Conservation (phyloP, 2,797 vertebrate species). For the Platyrinchus mystaceus region DNA sequence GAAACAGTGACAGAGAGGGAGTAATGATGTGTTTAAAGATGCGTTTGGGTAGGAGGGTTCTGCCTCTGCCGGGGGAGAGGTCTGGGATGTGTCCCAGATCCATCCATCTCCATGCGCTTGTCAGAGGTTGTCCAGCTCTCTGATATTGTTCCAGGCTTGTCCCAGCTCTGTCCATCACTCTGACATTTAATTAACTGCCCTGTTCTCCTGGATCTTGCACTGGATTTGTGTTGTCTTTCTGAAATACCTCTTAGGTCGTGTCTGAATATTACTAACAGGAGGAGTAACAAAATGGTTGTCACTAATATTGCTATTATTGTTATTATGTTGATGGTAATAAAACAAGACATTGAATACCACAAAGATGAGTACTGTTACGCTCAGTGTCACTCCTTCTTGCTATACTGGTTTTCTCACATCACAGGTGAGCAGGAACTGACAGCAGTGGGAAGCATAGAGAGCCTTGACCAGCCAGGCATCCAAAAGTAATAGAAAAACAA, state of each 20-base stretch:
- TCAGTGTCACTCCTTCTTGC: neutral
- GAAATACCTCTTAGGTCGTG: constrained; percentile 32
- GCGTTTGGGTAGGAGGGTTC: neutral
- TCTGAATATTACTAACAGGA: constrained; percentile 31
- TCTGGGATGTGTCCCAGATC: constrained; percentile 25
- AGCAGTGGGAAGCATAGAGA: neutral
- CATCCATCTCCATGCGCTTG: constrained; percentile 32
- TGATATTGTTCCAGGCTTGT: constrained; percentile 44
- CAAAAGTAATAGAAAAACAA: neutral
- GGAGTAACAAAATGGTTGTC: constrained; percentile 24
- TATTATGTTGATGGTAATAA: constrained; percentile 32
- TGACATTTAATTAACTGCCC: constrained; percentile 68
- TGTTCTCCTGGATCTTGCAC: constrained; percentile 23
- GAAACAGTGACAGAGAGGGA: neutral
- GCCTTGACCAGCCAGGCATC: neutral
- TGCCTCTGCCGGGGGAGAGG: neutral
- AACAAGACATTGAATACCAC: constrained; percentile 13
- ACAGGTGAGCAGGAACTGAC: neutral
- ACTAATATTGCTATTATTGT: constrained; percentile 12
- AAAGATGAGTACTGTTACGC: neutral
- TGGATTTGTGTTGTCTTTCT: constrained; percentile 35
- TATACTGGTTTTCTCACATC: neutral
- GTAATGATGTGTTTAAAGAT: neutral
- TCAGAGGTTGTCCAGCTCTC: constrained; percentile 45
- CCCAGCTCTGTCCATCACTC: constrained; percentile 53